Base-by-base conservation (phyloP, 2,797 vertebrate species). In the Phalloptychus januarius region DNA sequence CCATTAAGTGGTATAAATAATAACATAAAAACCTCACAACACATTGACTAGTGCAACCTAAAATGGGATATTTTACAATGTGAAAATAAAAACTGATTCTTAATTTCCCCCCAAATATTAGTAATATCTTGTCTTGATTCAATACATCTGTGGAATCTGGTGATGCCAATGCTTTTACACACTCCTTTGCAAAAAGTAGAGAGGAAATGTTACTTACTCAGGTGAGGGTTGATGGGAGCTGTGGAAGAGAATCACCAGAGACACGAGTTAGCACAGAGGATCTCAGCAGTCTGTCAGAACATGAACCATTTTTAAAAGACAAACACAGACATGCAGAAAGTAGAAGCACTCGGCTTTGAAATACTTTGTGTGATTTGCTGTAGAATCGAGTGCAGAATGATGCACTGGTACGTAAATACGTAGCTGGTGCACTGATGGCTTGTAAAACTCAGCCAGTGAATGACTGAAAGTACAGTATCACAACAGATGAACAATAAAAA, bases 151-250 rank as follows among this genome's bases (percentile, higher is more conserved):
- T 15, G n/a, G 25, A 56, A n/a, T 63, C 44, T 63, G 78, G 78
- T 71, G 75, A 44, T 76, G 83, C 83, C 54, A 71, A 83, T 84
- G 72, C 72, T 85, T 75, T 56, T 69, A 20, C 75, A 76, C 48
- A 80, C 28, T 44, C 10, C 44, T 61, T 61, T 44, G 13, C 40
- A 54, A 80, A 72, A 89, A 42, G 12, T 38, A 74, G 81, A 40
- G 83, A 87, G 78, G 78, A 74, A 95, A 95, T 85, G 77, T 90
- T 97, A 99, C 98, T 99, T 96, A 99, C 98, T 96, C 89, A 99
- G 96, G 88, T 98, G 98, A 89, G 98, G 98, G 94, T 99, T 99
- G 92, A 98, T 97, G 78, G 98, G 98, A 94, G 97, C 98, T 99
- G 95, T 45, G 96, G 95, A 91, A 88, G 86, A 88, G 95, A 82